phyloP scores from a whole-genome alignment of 1,140 invertebrate species.

The Pseudoatta argentina region DNA sequence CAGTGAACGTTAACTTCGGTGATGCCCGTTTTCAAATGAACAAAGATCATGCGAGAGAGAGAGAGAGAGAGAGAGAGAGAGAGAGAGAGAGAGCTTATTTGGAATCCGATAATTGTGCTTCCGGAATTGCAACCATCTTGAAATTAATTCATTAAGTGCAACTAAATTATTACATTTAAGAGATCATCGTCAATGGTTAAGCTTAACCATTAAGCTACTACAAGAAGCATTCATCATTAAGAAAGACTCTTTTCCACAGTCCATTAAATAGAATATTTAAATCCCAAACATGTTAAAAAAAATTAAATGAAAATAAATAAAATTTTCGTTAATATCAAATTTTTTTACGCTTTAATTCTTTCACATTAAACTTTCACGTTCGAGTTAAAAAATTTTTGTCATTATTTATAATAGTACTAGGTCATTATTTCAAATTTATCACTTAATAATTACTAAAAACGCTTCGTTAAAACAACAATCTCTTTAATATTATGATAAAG shows the following conservation, averaged over 20 bases:
- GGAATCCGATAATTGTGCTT: background rate
- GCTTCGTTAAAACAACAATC: background rate
- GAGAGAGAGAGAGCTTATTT: background rate
- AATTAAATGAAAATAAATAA: background rate
- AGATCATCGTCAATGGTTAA: background rate
- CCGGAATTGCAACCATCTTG: background rate
- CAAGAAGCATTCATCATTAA: background rate
- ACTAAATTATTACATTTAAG: background rate
- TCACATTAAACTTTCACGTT: too few relatives aligned
- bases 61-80: background rate
- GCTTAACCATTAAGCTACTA: background rate
- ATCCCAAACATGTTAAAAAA: background rate
- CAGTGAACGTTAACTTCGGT: background rate
- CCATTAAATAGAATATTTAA: background rate
- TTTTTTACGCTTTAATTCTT: background rate
- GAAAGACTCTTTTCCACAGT: background rate
- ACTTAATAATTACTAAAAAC: background rate
- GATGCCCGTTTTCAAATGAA: background rate
- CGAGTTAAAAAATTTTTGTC: background rate
- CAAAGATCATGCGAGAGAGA: background rate
- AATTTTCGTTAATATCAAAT: background rate
- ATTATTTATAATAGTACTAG: background rate
- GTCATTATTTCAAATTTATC: background rate
- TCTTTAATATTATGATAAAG: background rate
- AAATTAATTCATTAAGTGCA: constrained; percentile 23